Percentiles rank a stretch among this genome's conserved stretches.
phyloP scores from a whole-genome alignment of 2,113 vertebrate species.

The Chaenocephalus aceratus region DNA sequence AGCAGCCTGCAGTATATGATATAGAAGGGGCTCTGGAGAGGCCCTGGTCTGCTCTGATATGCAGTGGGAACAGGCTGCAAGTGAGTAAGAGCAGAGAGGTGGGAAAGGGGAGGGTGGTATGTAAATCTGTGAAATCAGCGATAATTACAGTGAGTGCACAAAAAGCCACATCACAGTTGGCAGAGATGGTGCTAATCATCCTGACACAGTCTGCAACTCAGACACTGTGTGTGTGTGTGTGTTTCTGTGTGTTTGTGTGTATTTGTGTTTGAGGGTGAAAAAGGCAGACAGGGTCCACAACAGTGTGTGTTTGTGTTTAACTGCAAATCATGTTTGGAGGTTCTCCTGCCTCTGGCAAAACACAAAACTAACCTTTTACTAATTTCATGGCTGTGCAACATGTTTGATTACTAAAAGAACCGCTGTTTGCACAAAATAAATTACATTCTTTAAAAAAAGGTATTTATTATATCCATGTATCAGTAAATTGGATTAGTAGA shows the following conservation, averaged over 20 bases:
- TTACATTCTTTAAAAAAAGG: neutral
- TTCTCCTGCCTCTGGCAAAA: constrained; percentile 46
- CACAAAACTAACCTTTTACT: constrained; percentile 52
- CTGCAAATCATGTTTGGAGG: constrained; percentile 36
- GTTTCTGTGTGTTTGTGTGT: neutral
- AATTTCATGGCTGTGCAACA: constrained; percentile 59
- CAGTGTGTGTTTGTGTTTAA: constrained; percentile 6
- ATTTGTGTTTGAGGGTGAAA: constrained; percentile 21
- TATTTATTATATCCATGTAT: constrained; percentile 13
- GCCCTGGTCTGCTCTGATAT: constrained; percentile 42
- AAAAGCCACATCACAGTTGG: constrained; percentile 85
- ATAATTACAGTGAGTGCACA: constrained; percentile 84
- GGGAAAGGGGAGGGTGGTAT: constrained; percentile 75
- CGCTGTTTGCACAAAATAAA: constrained; percentile 14
- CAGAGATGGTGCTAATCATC: constrained; percentile 83
- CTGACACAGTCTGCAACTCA: constrained; percentile 77
- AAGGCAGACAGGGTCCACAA: constrained; percentile 21
- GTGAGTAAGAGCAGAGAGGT: constrained; percentile 77
- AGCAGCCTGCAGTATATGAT: constrained; percentile 30
- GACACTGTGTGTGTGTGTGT: constrained; percentile 37
- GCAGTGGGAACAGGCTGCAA: constrained; percentile 65
- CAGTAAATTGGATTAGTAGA: constrained; percentile 33
- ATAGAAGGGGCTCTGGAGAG: constrained; percentile 26
- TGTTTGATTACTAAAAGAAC: constrained; percentile 31
- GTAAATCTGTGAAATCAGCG: constrained; percentile 85